phyloP scores from a whole-genome alignment of 2,888 invertebrate species.

The Sylvicola fuscatus region DNA sequence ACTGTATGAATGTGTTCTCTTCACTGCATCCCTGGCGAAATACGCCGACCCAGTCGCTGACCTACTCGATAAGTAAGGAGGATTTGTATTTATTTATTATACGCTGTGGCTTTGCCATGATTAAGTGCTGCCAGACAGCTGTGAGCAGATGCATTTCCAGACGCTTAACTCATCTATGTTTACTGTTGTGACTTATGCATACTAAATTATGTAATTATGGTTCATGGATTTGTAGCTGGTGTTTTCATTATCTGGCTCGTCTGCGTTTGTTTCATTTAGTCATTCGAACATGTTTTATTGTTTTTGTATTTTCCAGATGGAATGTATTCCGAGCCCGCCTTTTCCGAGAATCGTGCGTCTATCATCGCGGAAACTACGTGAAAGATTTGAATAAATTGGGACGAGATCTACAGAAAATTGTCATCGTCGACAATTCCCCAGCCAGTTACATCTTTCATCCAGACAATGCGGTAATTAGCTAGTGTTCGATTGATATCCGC shows the following conservation, averaged over 20 bases:
- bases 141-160: no score
- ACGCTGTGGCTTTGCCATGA: not conserved
- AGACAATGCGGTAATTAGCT: conserved; percentile 85
- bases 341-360: conserved; percentile 99
- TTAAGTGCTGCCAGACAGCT: not conserved
- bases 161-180: no score
- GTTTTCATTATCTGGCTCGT: not conserved
- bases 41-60: conserved; percentile 99
- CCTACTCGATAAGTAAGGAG: conserved; percentile 58
- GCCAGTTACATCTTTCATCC: conserved; percentile 99
- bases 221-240: not conserved
- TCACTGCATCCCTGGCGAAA: conserved; percentile 97
- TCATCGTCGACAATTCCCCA: conserved; percentile 99
- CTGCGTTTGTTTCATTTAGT: no score
- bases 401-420: conserved; percentile 84
- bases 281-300: not conserved
- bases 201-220: not conserved
- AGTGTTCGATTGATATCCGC: not conserved
- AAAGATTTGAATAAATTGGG: conserved; percentile 98
- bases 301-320: conserved; percentile 39
- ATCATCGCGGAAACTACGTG: conserved; percentile 98
- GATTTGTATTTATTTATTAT: no score
- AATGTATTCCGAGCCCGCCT: conserved; percentile 88
- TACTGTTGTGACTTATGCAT: not conserved
- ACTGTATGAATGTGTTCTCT: conserved; percentile 96